Evolutionary conservation across 2,888 invertebrate species (phyloP), one percentile per base, ranked within the genome.

Genomic region (Hipparchia sbordonii): DNA sequence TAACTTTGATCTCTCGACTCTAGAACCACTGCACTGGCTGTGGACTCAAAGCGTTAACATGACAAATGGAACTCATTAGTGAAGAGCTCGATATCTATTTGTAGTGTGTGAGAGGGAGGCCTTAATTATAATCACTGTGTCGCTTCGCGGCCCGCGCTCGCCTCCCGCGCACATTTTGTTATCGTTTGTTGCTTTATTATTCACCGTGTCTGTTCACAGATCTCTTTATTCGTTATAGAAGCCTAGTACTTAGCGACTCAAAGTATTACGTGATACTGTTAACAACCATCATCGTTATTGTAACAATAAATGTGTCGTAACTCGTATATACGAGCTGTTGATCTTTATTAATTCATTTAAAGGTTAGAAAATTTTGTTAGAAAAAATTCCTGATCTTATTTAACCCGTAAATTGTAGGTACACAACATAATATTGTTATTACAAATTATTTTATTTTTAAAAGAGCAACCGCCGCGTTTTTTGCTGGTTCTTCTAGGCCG

Each of bases 81-180:
- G 63, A 48, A 67, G 48, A 60, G 10, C 33, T 10, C 61, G 51
- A 45, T n/a, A 48, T 75, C 75, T 75, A 75, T 75, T 73, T 75
- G 39, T 60, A 39, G 66, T 39, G 39, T 13, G 75, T 65, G 69
- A 63, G 71, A 73, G 68, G 59, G 33, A 56, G 59, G 59, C 39
- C 59, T 60, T 39, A 60, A 60, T 39, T 60, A 33, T 60, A 60
- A 60, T 60, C 39, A 60, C 60, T 13, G 73, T 77, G 78, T 78
- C 80, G 77, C 77, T 78, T 78, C 74, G 57, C 75, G 72, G 76
- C 69, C 13, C 10, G 52, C 54, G 45, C 65, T 70, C 72, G 71
- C 78, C 78, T 78, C 81, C 78, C 78, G 79, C 82, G 79, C 80
- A 78, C 76, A 57, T 23, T 60, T 60, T 60, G 33, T 60, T 23